phyloP scores from a whole-genome alignment of 1,140 invertebrate species.

The Drosophila tani region DNA sequence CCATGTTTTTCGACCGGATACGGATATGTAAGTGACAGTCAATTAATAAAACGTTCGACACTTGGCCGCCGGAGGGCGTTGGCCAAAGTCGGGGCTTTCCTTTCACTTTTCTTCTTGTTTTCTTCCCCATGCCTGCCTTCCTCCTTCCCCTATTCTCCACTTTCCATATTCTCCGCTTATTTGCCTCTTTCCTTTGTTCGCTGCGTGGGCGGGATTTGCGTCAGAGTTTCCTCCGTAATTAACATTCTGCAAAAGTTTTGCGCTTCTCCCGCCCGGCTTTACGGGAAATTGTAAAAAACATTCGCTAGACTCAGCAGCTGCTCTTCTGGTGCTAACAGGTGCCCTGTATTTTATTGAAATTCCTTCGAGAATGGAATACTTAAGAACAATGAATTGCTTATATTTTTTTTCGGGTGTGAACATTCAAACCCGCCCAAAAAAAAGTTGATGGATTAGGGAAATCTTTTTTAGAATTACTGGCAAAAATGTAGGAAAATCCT shows the following conservation, averaged over 20 bases:
- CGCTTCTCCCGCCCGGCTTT: slow-evolving; percentile 2
- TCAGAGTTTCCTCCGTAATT: slow-evolving; percentile 56
- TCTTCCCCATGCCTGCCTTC: neutral
- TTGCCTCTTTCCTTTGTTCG: neutral
- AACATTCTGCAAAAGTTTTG: slow-evolving; percentile 52
- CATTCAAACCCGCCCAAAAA: neutral
- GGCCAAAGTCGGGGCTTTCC: slow-evolving; percentile 15
- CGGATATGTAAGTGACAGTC: slow-evolving; percentile 66
- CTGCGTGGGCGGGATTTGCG: slow-evolving; percentile 56
- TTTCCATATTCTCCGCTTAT: slow-evolving; percentile 10
- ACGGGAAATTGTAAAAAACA: slow-evolving; percentile 21
- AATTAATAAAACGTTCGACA: slow-evolving; percentile 69
- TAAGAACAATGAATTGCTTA: slow-evolving; percentile 26
- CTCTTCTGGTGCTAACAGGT: slow-evolving; percentile 32
- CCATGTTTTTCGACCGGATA: slow-evolving; percentile 34
- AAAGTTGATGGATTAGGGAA: slow-evolving; percentile 19
- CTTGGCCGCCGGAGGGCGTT: slow-evolving; percentile 56
- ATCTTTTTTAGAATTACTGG: neutral
- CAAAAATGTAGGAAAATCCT: neutral
- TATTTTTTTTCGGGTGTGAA: slow-evolving; percentile 1
- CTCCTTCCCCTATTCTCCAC: neutral
- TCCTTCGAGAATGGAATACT: slow-evolving; percentile 5
- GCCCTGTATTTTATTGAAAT: slow-evolving; percentile 24
- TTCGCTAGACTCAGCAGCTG: slow-evolving; percentile 10
- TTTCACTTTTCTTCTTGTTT: slow-evolving; percentile 37